These are phyloP conservation scores for Mythimna vitellina DNA, from an alignment of 2,888 invertebrate species.

Conservation along the genomic window DNA sequence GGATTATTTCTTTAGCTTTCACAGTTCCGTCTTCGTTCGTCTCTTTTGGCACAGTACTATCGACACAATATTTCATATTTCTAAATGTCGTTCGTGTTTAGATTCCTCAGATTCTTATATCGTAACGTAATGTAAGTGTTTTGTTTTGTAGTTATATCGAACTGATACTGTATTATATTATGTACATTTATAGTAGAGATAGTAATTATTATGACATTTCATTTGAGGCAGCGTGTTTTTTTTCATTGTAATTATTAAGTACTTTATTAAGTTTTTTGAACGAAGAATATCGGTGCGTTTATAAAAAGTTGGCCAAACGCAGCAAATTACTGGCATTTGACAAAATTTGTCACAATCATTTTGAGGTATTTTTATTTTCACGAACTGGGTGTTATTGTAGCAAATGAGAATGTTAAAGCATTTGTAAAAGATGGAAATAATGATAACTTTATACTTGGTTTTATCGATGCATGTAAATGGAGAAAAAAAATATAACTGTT, in stretches of 20 bases:
- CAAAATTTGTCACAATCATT: background rate
- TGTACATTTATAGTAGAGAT: background rate
- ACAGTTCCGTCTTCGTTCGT: background rate
- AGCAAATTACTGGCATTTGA: background rate
- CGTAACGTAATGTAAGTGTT: slow-evolving; percentile 67
- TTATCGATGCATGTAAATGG: background rate
- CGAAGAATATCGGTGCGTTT: too few species aligned
- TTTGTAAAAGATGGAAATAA: background rate
- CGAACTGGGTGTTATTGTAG: slow-evolving; percentile 2
- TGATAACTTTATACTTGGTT: slow-evolving; percentile 3
- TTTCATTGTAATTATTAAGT: background rate
- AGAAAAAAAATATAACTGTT: background rate
- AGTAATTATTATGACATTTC: slow-evolving; percentile 31
- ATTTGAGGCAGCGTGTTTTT: slow-evolving; percentile 31
- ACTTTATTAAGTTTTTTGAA: background rate
- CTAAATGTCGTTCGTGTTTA: slow-evolving; percentile 80
- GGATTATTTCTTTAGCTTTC: background rate
- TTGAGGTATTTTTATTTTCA: background rate
- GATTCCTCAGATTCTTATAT: slow-evolving; percentile 71
- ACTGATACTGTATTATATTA: slow-evolving; percentile 73
- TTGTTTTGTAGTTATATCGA: slow-evolving; percentile 71
- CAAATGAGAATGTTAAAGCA: slow-evolving; percentile 10
- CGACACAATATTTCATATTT: slow-evolving; percentile 64
- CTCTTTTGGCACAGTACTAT: slow-evolving; percentile 64
- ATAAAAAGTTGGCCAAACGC: background rate